Evolutionary conservation across 2,797 vertebrate genomes (phyloP).

Genomic region (Pygocentrus nattereri): DNA sequence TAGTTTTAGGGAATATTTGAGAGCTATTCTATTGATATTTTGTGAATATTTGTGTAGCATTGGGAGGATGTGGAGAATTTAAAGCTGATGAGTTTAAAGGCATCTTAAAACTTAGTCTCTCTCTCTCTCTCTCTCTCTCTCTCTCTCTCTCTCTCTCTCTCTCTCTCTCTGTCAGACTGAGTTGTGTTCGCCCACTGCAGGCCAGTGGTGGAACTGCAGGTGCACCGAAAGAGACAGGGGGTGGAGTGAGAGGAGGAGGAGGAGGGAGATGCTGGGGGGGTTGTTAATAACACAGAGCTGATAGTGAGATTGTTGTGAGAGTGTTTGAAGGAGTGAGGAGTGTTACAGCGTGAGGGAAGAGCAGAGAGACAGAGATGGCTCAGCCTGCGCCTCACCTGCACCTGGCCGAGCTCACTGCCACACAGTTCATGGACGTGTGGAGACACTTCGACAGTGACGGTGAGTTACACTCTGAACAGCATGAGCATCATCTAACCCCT

Average conservation of each 20-base stretch:
- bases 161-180: neutral
- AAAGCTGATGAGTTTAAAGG: no score
- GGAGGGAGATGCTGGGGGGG: neutral
- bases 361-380: constrained; percentile 66
- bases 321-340: neutral
- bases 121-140: neutral
- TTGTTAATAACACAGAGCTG: neutral
- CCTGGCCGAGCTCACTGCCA: constrained; percentile 91
- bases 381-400: constrained; percentile 87
- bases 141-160: neutral
- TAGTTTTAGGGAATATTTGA: no score
- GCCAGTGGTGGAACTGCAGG: neutral
- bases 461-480: constrained; percentile 73
- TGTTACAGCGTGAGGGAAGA: neutral
- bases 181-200: neutral
- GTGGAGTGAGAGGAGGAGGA: neutral
- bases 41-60: no score
- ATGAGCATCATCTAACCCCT: neutral
- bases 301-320: constrained; percentile 6
- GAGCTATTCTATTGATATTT: no score
- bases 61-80: no score
- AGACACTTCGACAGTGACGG: constrained; percentile 93
- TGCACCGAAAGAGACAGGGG: neutral
- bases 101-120: neutral
- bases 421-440: constrained; percentile 96